A percentile compares a stretch with the other conserved stretches of the same genome.
phyloP scores from a whole-genome alignment of 2,797 vertebrate species.

The Prionace glauca region DNA sequence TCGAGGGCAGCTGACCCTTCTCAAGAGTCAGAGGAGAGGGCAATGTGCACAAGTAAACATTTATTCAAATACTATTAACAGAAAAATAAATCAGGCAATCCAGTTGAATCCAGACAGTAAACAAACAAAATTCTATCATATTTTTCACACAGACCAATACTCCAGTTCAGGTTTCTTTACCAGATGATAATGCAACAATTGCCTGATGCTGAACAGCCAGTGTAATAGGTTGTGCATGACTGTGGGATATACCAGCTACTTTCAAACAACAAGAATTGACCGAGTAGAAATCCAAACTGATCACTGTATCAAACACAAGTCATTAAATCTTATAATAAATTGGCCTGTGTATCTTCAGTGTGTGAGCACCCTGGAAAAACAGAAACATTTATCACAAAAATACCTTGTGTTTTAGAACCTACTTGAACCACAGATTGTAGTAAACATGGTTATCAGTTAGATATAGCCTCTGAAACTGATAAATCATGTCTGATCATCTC shows the following conservation, averaged over 20 bases:
- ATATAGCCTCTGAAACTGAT: neutral
- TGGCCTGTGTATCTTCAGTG: neutral
- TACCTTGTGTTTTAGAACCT: no score
- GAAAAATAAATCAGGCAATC: neutral
- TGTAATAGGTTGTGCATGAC: neutral
- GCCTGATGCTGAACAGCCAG: neutral
- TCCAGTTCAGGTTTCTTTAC: neutral
- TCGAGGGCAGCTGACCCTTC: neutral
- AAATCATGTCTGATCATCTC: neutral
- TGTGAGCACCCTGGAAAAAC: neutral
- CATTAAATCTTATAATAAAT: neutral
- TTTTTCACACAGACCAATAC: neutral
- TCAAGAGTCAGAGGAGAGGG: neutral
- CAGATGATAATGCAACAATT: neutral
- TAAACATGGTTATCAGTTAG: neutral
- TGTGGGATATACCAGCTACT: neutral
- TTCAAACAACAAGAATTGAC: neutral
- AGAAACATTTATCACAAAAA: neutral
- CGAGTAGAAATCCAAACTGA: neutral
- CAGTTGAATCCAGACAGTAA: neutral
- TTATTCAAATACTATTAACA: constrained; percentile 12
- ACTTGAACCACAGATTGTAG: neutral
- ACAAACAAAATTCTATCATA: no score
- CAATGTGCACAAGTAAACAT: neutral
- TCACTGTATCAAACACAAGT: neutral